Conservation (phyloP, 35 echinoderm and acorn worm genomes). For the Heliocidaris erythrogramma region DNA sequence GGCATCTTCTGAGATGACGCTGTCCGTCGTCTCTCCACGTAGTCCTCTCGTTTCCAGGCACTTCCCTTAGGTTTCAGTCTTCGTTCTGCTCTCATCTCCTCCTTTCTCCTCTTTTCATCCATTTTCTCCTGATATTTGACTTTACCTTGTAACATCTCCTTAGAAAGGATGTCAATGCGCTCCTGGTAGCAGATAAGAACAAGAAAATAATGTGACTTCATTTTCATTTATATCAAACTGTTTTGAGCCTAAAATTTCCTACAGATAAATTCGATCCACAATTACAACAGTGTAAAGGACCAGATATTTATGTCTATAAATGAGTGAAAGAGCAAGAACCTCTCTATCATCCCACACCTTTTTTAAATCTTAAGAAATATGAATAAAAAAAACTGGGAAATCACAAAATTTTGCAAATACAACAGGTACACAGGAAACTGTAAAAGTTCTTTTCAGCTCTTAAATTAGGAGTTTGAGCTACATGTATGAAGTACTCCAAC, state of each 20-base stretch:
- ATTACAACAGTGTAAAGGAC: not conserved
- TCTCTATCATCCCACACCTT: no score
- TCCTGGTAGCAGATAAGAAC: conserved; percentile 8
- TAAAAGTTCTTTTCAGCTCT: not conserved
- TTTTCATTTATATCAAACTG: not conserved
- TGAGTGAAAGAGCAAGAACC: not conserved
- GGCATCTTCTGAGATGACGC: not conserved
- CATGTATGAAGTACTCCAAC: not conserved
- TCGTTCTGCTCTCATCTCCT: not conserved
- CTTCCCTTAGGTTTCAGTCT: conserved; percentile 22
- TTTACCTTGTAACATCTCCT: conserved; percentile 17
- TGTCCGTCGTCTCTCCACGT: not conserved
- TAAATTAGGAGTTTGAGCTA: not conserved
- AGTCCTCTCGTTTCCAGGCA: not conserved
- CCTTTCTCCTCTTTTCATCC: not conserved
- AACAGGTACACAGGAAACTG: no score
- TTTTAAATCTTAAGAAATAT: no score
- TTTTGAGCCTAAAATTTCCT: not conserved
- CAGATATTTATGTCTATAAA: not conserved
- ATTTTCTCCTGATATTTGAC: not conserved
- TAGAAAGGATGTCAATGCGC: not conserved
- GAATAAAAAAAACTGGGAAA: no score
- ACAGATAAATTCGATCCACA: not conserved
- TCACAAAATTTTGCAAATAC: no score
- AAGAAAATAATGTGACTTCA: not conserved